Evolutionary conservation across 1,140 invertebrate species (phyloP), one percentile per base, ranked within the genome.

Genomic region (Cryptotermes secundus): DNA sequence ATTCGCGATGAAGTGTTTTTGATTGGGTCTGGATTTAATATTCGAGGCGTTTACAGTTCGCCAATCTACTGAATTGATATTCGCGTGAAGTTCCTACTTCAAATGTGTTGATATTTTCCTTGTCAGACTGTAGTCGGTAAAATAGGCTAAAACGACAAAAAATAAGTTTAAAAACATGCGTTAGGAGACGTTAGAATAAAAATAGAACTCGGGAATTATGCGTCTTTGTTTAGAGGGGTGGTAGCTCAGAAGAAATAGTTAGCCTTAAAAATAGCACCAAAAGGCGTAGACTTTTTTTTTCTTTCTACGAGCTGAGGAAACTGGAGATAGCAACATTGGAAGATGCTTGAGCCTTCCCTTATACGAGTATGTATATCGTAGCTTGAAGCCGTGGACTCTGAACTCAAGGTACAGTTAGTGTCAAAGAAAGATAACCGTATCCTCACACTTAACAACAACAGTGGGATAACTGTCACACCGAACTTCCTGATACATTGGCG

Each of bases 391-490:
- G 4, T 72, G 59, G n/a, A 72, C 59, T 72, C 26, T 72, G 59
- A 72, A 72, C 59, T 72, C 59, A 1, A 22, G n/a, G 59, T 72
- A 72, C 59, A 72, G 59, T 14, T n/a, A 72, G 6, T 72, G 26
- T 72, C 59, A 72, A 72, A 72, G 59, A 72, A 72, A 72, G 59
- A 72, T 31, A 72, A 72, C n/a, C 59, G 31, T 59, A 42, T 42
- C 2, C 16, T 12, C 26, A 72, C 9, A n/a, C 26, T 72, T 72
- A 9, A 72, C 59, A 72, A 31, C 59, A 1, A 72, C 4, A 72
- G 59, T 72, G 59, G 59, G 16, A 59, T 59, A 7, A 59, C 1
- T 59, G 22, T 7, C 53, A 42, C 16, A 12, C 16, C 16, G 6
- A 42, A 9, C 38, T 42, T 12, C 16, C 1, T 42, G 38, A 42